A percentile compares a stretch with the other conserved stretches of the same genome.
Evolutionary conservation across 1,140 invertebrate species (phyloP).

Genomic region (Diabrotica undecimpunctata): DNA sequence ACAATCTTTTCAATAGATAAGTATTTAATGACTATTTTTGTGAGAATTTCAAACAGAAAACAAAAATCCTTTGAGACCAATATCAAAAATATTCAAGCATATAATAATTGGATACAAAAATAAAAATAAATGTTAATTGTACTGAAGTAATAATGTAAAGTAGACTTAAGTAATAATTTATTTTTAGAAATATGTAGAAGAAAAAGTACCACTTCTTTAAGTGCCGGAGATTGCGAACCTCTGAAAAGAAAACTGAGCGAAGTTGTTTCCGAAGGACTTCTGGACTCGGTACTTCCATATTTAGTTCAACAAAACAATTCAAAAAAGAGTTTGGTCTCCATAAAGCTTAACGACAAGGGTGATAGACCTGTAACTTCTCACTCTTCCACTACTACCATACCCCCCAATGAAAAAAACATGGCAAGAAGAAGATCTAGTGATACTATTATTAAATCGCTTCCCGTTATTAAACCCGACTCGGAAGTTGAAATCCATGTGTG

Average conservation of each 20-base stretch:
- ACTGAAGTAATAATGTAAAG: not conserved
- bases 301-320: slow-evolving; percentile 20
- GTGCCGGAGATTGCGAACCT: slow-evolving; percentile 20
- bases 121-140: too few species aligned
- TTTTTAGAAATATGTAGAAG: slow-evolving; percentile 16
- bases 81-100: too few species aligned
- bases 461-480: slow-evolving; percentile 37
- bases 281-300: slow-evolving; percentile 69
- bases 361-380: not conserved
- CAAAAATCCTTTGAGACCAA: too few species aligned
- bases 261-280: slow-evolving; percentile 70
- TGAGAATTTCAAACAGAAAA: too few species aligned
- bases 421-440: slow-evolving; percentile 27
- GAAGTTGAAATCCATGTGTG: slow-evolving; percentile 85
- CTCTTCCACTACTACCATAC: not conserved
- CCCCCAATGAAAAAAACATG: slow-evolving; percentile 13
- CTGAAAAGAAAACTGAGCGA: slow-evolving; percentile 54
- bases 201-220: slow-evolving; percentile 8
- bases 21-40: too few species aligned
- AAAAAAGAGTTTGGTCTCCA: slow-evolving; percentile 14
- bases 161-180: not conserved
- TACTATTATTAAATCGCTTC: not conserved
- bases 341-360: not conserved
- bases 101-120: too few species aligned
- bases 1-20: too few species aligned